Conservation (phyloP, 2,888 invertebrate genomes). For the Drosophila engyochracea region DNA sequence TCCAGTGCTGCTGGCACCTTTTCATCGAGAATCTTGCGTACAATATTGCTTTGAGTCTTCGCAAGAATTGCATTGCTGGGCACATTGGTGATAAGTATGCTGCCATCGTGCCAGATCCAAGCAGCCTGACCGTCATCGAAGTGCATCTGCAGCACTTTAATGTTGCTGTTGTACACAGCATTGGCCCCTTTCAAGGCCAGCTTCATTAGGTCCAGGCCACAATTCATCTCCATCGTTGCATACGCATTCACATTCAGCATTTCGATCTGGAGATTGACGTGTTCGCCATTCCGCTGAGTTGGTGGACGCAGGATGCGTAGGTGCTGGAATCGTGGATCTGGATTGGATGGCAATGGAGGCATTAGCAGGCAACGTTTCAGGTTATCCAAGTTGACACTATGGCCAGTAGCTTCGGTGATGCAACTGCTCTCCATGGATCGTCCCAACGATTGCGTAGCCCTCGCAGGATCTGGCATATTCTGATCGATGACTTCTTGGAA, state of each 20-base stretch:
- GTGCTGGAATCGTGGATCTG: conserved; percentile 33
- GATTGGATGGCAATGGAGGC: conserved; percentile 28
- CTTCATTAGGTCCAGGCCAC: conserved; percentile 10
- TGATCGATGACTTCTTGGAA: conserved; percentile 36
- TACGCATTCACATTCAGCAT: conserved; percentile 26
- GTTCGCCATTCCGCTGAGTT: conserved; percentile 7
- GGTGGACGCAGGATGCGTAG: conserved; percentile 43
- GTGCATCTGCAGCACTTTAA: conserved; percentile 43
- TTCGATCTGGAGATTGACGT: conserved; percentile 25
- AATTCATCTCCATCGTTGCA: conserved; percentile 28
- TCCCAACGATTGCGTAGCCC: conserved; percentile 32
- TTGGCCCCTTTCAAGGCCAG: conserved; percentile 8
- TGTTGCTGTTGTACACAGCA: conserved; percentile 18
- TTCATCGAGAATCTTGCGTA: conserved; percentile 14
- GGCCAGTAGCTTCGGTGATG: background rate
- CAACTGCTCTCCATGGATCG: conserved; percentile 23
- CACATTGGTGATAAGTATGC: conserved; percentile 45
- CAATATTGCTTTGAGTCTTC: conserved; percentile 15
- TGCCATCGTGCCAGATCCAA: conserved; percentile 57
- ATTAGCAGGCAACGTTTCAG: conserved; percentile 21
- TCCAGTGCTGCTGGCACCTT: rapidly evolving
- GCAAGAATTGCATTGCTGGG: conserved; percentile 20
- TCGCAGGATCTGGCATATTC: conserved; percentile 17
- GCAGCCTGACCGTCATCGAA: conserved; percentile 25
- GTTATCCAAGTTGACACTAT: background rate